Percentiles rank a stretch among this genome's conserved stretches.
Conservation (phyloP, 2,113 vertebrate species). For the Vulpes ferrilata region DNA sequence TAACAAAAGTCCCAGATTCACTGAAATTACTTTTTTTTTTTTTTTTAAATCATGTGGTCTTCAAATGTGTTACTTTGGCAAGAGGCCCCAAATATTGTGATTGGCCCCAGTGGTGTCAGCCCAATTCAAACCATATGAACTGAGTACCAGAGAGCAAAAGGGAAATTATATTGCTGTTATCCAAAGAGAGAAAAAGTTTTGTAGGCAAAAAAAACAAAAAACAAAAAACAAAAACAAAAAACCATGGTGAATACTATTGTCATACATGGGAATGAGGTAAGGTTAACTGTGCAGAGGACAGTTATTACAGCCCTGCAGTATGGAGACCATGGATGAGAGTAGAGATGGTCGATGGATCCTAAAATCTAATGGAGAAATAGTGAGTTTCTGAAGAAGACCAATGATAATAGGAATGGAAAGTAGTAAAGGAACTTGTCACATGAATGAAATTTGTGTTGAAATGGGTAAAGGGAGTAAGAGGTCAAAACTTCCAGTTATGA, state of each 20-base stretch:
- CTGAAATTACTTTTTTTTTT: neutral
- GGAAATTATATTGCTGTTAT: neutral
- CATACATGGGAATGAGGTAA: neutral
- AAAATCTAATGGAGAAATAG: conserved; percentile 13
- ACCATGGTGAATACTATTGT: neutral
- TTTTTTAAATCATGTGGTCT: neutral
- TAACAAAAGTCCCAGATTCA: neutral
- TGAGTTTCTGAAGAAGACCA: conserved; percentile 33
- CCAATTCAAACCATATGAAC: neutral
- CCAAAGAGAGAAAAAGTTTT: neutral
- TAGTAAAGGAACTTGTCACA: conserved; percentile 3
- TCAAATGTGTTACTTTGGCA: conserved; percentile 7
- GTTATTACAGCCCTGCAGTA: neutral
- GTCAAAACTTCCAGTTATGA: neutral
- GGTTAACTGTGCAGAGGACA: neutral
- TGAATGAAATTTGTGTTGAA: conserved; percentile 15
- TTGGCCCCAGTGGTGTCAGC: neutral
- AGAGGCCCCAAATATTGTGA: neutral
- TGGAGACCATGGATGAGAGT: neutral
- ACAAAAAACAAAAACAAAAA: no score
- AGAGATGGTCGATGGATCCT: neutral
- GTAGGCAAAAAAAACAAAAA: neutral
- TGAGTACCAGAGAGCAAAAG: neutral
- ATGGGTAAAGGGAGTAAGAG: neutral
- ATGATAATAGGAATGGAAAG: neutral